These are phyloP conservation scores for Misgurnus anguillicaudatus DNA, from an alignment of 2,113 vertebrate species.

Conservation along the genomic window DNA sequence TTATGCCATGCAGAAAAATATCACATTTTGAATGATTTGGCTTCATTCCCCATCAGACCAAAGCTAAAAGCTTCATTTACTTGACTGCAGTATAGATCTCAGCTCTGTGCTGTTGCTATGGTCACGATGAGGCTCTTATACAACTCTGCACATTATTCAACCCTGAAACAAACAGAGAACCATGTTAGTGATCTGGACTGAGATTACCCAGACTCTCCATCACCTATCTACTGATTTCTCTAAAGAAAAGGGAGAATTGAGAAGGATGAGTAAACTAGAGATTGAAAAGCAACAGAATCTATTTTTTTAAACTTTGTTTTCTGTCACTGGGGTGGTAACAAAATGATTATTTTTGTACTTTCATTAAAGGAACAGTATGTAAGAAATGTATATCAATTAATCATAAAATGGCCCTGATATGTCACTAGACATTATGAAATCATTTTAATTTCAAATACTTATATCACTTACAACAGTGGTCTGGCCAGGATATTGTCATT, in stretches of 20 bases:
- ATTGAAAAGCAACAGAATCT: no score
- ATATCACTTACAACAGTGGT: no score
- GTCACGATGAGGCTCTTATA: constrained; percentile 33
- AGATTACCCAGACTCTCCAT: constrained; percentile 12
- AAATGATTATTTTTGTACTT: no score
- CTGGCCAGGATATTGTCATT: no score
- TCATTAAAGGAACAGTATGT: no score
- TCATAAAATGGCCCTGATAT: no score
- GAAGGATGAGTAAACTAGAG: neutral
- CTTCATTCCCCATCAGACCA: neutral
- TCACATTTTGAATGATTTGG: neutral
- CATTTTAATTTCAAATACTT: no score
- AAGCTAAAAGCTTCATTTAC: constrained; percentile 25
- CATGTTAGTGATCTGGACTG: constrained; percentile 24
- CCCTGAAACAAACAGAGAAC: constrained; percentile 41
- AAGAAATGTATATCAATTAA: no score
- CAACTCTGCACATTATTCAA: constrained; percentile 5
- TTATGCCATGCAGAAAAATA: no score
- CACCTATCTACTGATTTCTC: neutral
- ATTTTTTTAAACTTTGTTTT: no score
- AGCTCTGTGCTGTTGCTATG: constrained; percentile 49
- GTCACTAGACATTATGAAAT: no score
- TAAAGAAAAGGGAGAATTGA: neutral
- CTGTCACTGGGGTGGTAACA: no score
- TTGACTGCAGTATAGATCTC: neutral